Evolutionary conservation across 2,888 invertebrate species (phyloP), one percentile per base, ranked within the genome.

Genomic region (Cynaeus angustus): DNA sequence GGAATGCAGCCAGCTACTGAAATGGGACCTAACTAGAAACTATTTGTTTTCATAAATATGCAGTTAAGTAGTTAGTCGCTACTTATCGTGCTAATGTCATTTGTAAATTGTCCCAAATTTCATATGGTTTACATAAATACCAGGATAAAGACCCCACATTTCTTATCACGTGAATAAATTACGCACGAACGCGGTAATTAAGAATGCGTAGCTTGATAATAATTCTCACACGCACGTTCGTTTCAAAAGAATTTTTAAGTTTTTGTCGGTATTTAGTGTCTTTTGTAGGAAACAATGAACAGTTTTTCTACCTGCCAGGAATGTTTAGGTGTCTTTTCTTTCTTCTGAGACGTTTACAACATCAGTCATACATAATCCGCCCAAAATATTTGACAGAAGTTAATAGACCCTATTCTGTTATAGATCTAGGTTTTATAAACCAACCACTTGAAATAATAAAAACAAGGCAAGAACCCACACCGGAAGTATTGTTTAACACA

Each of bases 371-470:
- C 45, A 45, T 58, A 58, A 58, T 58, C 58, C 58, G 38, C 41
- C 56, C 21, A 43, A 56, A 30, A 56, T 56, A 56, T 58, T 58
- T 58, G 58, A 58, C 58, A 58, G 41, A 13, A 58, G 58, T 28
- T 58, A 58, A 58, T 43, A 21, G 56, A 21, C 28, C 10, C 12
- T 50, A 50, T 50, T 56, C 33, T 9, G n/a, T n/a, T 7, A 6
- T 7, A 1, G 33, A 33, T 33, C 33, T 2, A 33, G n/a, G n/a
- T 33, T 33, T 7, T 33, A 33, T 9, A 41, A 16, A 55, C 53
- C 46, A 26, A 46, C 46, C 46, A 46, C 46, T 46, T 46, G 46
- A 21, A 46, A 46, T 46, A 46, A 46, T 13, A 46, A 13, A 52
- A 52, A 52, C 52, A 52, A 52, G 30, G 30, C 33, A 52, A 52